Conservation (phyloP, 2,888 invertebrate genomes). For the Hyles lineata region DNA sequence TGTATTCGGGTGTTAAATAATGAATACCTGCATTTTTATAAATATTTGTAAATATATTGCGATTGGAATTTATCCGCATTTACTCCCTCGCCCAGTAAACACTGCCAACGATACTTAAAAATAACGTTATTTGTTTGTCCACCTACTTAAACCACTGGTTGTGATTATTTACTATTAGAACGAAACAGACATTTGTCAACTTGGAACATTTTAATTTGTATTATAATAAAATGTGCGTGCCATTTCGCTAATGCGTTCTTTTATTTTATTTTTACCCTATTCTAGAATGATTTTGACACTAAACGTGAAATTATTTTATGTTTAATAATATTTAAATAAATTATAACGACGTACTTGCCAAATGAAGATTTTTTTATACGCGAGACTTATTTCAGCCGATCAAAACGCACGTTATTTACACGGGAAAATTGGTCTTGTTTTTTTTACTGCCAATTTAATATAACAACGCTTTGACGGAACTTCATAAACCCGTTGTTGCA, state of each 20-base stretch:
- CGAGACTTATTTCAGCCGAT: no score
- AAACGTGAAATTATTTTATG: no score
- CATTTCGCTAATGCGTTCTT: slow-evolving; percentile 61
- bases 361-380: no score
- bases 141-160: slow-evolving; percentile 68
- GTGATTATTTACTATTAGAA: slow-evolving; percentile 62
- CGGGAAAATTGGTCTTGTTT: no score
- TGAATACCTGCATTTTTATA: slow-evolving; percentile 24
- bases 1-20: neutral
- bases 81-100: slow-evolving; percentile 33
- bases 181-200: slow-evolving; percentile 41
- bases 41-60: slow-evolving; percentile 13
- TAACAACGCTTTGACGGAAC: no score
- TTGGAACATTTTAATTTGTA: slow-evolving; percentile 57
- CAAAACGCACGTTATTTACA: no score
- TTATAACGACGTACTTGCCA: no score
- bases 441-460: no score
- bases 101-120: slow-evolving; percentile 57
- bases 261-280: slow-evolving; percentile 37
- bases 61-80: neutral
- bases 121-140: slow-evolving; percentile 47
- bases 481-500: no score
- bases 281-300: neutral
- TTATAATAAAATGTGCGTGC: slow-evolving; percentile 78
- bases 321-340: no score